Base-by-base conservation (phyloP, 2,888 invertebrate genomes). In the Plagodis pulveraria region DNA sequence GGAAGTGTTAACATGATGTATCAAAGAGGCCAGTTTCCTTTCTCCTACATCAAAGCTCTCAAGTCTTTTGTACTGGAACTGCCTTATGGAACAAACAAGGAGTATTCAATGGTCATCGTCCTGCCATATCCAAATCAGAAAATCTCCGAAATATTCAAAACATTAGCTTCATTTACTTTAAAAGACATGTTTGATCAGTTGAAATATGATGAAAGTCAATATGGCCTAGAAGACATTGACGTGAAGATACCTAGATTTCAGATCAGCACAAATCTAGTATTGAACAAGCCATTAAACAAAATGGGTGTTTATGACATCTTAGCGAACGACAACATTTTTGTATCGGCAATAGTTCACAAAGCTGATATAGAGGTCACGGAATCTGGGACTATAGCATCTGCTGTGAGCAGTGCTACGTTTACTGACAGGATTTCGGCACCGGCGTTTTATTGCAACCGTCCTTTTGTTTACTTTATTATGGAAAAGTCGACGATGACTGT, bases 1-100 rank as follows among this genome's bases (percentile, higher is more conserved):
- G 94, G 94, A 0, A 81, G 89, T 62, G 95, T 96, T 0, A 93
- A 95, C 58, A 97, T 97, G 96, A 97, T 97, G 97, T 93, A 93
- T 64, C 94, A 95, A 68, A 89, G 93, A 65, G 94, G 92, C 0
- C 80, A 88, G 45, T 94, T 95, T 50, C 92, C 94, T 0, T 96
- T 93, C 73, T 91, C 93, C 0, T 91, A 93, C 61, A 86, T 95
- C 11, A 84, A 89, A 35, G 81, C 87, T 0, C 76, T 96, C 51
- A 91, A 93, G 48, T 93, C 94, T 0, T 93, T 94, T 66, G 93
- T 94, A 0, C 74, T 96, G 0, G 95, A 96, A 72, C 73, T 96
- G 51, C 95, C 96, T 0, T 97, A 96, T 67, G 95, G 95, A 50
- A 82, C 87, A 10, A 94, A 87, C 38, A 78, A 77, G 0, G 87